These are phyloP conservation scores for Philotrypesis tridentata DNA, from an alignment of 1,140 invertebrate species.

Conservation along the genomic window DNA sequence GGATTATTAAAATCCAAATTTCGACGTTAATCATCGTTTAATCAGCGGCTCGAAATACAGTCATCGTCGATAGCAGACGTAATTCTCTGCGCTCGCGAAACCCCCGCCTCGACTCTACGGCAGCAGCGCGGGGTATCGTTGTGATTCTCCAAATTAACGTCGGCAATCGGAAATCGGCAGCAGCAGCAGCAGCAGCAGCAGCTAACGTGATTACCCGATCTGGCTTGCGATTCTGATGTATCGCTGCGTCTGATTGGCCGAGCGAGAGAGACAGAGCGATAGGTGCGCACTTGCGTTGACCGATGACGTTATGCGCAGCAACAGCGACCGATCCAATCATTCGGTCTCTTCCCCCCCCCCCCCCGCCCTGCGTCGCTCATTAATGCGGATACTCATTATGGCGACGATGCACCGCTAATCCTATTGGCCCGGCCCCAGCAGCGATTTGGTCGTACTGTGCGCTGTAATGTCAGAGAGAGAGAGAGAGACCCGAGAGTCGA, in stretches of 20 bases:
- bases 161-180: conserved; percentile 66
- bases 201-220: conserved; percentile 66
- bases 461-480: too few relatives aligned
- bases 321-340: conserved; percentile 51
- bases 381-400: conserved; percentile 63
- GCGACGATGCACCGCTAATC: conserved; percentile 45
- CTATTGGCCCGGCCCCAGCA: conserved; percentile 31
- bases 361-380: conserved; percentile 55
- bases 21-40: too few relatives aligned
- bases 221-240: conserved; percentile 64
- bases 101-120: too few relatives aligned
- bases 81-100: too few relatives aligned
- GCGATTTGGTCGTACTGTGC: too few relatives aligned
- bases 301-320: conserved; percentile 60
- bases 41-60: too few relatives aligned
- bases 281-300: neutral
- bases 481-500: too few relatives aligned
- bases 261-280: conserved; percentile 36
- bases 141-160: conserved; percentile 69
- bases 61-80: too few relatives aligned
- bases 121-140: conserved; percentile 58
- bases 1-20: too few relatives aligned
- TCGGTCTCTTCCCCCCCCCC: too few relatives aligned
- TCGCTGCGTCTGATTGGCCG: conserved; percentile 64
- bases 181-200: neutral